Evolutionary conservation across 1,140 invertebrate genomes (phyloP), one percentile per base, ranked within the genome.

Genomic region (Tenebrio molitor): DNA sequence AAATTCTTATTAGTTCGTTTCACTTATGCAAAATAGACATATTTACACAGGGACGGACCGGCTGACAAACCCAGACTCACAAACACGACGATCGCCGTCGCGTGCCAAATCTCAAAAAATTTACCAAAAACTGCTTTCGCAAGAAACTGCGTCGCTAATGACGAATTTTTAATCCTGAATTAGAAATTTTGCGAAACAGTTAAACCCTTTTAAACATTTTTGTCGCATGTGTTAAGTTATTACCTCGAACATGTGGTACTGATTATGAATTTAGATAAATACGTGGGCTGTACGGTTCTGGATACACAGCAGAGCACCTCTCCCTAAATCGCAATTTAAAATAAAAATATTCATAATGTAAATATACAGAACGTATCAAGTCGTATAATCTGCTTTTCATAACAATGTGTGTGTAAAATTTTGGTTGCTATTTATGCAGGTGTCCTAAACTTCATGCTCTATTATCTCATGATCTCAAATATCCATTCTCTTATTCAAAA

Each of bases 1-100:
- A 58, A 58, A 58, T 58, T 58, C 21, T 58, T 58, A 58, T 58
- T 58, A 58, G 50, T 58, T 58, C 50, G 50, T 58, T 58, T 58
- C 50, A 58, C 50, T 23, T 58, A 58, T 33, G 50, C 50, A 5
- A 58, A 58, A 58, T 58, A 58, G 29, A 12, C 17, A 33, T 33
- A 33, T n/a, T 29, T 39, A n/a, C 6, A 8, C 50, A 29, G 21
- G 23, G 50, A 25, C 50, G 50, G 50, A 58, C 19, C n/a, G 44
- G 44, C 44, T 17, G 5, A 46, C 29, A 33, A n/a, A n/a, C n/a
- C n/a, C n/a, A n/a, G n/a, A n/a, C n/a, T n/a, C n/a, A n/a, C n/a
- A n/a, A n/a, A n/a, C n/a, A n/a, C n/a, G n/a, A n/a, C n/a, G n/a
- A n/a, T n/a, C n/a, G n/a, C n/a, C n/a, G n/a, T n/a, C n/a, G n/a